These are phyloP conservation scores for Sepioteuthis lessoniana DNA, from an alignment of 2,888 invertebrate species.

Conservation along the genomic window DNA sequence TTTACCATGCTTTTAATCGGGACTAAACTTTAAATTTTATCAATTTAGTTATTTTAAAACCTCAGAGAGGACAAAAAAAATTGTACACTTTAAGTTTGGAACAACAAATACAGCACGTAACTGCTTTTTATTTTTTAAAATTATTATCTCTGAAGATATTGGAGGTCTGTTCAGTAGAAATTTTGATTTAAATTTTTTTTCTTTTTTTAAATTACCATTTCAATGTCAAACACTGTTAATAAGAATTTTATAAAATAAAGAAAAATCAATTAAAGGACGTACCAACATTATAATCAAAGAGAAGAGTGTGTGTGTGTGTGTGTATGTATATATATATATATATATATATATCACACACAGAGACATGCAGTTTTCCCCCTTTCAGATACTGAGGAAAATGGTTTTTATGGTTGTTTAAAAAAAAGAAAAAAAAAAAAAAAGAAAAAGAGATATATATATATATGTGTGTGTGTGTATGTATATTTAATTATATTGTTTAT, in stretches of 20 bases:
- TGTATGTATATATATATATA: background rate
- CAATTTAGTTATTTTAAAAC: no score
- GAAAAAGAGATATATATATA: no score
- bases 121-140: background rate
- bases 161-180: background rate
- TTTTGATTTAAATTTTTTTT: background rate
- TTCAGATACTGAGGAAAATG: background rate
- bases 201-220: background rate
- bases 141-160: background rate
- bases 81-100: no score
- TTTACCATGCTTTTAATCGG: no score
- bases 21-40: no score
- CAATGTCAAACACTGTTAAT: background rate
- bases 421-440: background rate
- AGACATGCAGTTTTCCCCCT: background rate
- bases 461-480: no score
- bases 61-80: no score
- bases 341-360: background rate
- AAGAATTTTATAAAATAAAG: conserved; percentile 5
- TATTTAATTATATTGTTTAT: background rate
- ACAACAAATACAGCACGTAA: background rate
- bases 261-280: background rate
- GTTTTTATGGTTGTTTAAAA: background rate
- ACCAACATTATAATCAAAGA: background rate
- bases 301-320: background rate